These are phyloP conservation scores for Drosophila mercatorum DNA, from an alignment of 2,888 invertebrate species.

Conservation along the genomic window DNA sequence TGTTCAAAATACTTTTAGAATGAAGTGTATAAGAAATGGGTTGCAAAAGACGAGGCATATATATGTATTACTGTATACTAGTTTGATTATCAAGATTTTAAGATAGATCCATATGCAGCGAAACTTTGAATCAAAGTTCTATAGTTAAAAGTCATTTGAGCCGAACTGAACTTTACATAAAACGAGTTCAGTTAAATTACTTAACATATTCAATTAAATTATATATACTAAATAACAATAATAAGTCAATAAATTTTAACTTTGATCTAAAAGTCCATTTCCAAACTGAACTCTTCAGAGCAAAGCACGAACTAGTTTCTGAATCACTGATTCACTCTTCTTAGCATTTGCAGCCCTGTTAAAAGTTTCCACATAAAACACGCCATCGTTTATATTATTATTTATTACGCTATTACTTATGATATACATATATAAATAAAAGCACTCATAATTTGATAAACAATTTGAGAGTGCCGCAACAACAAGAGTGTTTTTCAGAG, in stretches of 20 bases:
- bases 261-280: too few relatives aligned
- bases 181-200: too few relatives aligned
- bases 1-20: neutral
- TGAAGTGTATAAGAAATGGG: neutral
- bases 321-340: neutral
- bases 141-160: neutral
- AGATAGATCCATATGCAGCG: neutral
- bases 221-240: too few relatives aligned
- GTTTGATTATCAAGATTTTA: neutral
- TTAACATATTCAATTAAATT: too few relatives aligned
- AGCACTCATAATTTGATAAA: slow-evolving; percentile 14
- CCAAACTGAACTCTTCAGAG: neutral
- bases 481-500: slow-evolving; percentile 13
- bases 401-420: slow-evolving; percentile 31
- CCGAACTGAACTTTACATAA: too few relatives aligned
- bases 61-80: neutral
- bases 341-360: neutral
- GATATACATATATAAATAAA: slow-evolving; percentile 22
- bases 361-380: neutral
- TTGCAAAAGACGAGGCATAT: neutral
- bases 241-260: too few relatives aligned
- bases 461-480: slow-evolving; percentile 13
- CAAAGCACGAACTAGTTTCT: neutral
- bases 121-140: neutral
- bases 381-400: slow-evolving; percentile 12